Conservation (phyloP, 2,113 vertebrate species). For the Bos javanicus region DNA sequence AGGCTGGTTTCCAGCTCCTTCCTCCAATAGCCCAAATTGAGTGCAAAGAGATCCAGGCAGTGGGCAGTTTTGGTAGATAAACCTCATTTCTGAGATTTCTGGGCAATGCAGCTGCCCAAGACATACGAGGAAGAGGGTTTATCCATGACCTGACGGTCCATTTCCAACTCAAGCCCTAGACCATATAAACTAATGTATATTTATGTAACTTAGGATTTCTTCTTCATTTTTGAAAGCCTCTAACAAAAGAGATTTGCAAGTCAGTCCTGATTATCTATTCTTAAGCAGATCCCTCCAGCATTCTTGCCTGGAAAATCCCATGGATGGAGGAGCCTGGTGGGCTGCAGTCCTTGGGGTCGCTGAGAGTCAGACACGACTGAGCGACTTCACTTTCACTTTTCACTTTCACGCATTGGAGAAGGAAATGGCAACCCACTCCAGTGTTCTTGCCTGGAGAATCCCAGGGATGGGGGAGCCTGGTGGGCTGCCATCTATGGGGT, state of each 20-base stretch:
- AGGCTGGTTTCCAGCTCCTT: background rate
- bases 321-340: too few relatives aligned
- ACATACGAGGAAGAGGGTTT: background rate
- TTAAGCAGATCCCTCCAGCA: background rate
- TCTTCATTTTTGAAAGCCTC: background rate
- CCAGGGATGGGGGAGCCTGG: too few relatives aligned
- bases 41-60: background rate
- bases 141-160: background rate
- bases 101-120: background rate
- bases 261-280: background rate
- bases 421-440: too few relatives aligned
- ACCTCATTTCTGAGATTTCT: background rate
- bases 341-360: too few relatives aligned
- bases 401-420: too few relatives aligned
- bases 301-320: too few relatives aligned
- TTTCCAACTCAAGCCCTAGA: background rate
- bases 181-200: background rate
- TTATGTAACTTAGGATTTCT: background rate
- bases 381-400: too few relatives aligned
- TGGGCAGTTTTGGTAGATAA: background rate
- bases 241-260: conserved; percentile 9
- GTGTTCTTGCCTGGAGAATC: too few relatives aligned
- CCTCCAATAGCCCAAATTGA: background rate
- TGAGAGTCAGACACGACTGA: too few relatives aligned
- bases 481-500: too few relatives aligned